Conservation (phyloP, 2,797 vertebrate species). For the Apodemus agrarius region DNA sequence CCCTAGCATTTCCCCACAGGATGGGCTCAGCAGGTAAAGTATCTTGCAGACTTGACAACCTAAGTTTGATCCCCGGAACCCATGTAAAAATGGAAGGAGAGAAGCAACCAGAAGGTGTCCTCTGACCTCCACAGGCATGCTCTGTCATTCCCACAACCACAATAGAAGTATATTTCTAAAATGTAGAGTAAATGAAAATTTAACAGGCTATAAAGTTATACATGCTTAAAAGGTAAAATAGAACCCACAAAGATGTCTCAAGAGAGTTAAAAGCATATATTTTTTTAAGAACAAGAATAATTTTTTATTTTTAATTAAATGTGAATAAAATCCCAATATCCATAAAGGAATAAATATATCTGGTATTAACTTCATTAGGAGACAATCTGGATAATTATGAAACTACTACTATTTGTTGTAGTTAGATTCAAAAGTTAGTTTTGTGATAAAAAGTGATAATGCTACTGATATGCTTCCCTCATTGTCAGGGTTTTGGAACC, state of each 20-base stretch:
- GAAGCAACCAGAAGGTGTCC: not conserved
- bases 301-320: slow-evolving; percentile 58
- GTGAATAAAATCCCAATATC: slow-evolving; percentile 36
- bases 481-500: not conserved
- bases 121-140: not conserved
- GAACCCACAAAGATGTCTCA: slow-evolving; percentile 53
- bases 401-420: not conserved
- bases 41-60: not conserved
- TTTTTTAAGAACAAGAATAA: slow-evolving; percentile 38
- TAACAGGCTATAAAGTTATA: not conserved
- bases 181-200: not conserved
- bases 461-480: not conserved
- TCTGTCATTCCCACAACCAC: not conserved
- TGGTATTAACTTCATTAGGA: not conserved
- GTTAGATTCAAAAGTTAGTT: slow-evolving; percentile 10
- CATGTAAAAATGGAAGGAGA: not conserved
- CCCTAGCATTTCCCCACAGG: not conserved
- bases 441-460: not conserved
- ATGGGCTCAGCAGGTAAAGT: not conserved
- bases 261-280: slow-evolving; percentile 6
- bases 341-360: slow-evolving; percentile 27
- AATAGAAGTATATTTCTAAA: not conserved
- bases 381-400: not conserved
- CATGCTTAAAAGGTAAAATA: slow-evolving; percentile 22
- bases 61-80: not conserved